A percentile compares a stretch with the other conserved stretches of the same genome.
Evolutionary conservation across 2,888 invertebrate genomes (phyloP).

Genomic region (Cantharis flavilabris): DNA sequence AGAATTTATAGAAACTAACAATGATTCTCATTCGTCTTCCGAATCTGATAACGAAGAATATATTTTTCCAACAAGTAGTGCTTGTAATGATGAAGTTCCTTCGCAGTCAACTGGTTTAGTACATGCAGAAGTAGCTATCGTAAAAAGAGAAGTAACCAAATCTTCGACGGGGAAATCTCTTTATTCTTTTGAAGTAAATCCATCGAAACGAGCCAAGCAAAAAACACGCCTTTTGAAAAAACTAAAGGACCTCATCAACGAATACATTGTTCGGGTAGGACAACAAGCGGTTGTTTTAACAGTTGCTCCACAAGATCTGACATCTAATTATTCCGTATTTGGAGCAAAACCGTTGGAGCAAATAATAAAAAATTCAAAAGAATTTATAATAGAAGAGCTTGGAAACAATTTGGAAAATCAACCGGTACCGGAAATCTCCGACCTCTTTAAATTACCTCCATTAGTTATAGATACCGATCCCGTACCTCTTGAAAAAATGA

Average conservation of each 20-base stretch:
- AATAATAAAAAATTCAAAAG: constrained; percentile 87
- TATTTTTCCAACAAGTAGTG: constrained; percentile 79
- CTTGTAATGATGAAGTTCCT: constrained; percentile 91
- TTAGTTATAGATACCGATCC: constrained; percentile 93
- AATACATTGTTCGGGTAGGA: constrained; percentile 94
- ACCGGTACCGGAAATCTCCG: constrained; percentile 84
- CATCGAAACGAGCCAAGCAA: constrained; percentile 92
- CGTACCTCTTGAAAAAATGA: constrained; percentile 95
- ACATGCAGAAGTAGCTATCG: constrained; percentile 95
- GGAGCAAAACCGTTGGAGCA: constrained; percentile 96
- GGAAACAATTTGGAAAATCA: constrained; percentile 94
- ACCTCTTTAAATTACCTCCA: constrained; percentile 88
- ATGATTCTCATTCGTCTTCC: constrained; percentile 80
- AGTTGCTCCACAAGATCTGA: constrained; percentile 93
- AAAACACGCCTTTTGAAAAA: constrained; percentile 90
- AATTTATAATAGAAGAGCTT: constrained; percentile 92
- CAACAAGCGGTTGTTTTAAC: constrained; percentile 96
- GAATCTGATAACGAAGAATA: constrained; percentile 79
- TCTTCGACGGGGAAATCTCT: constrained; percentile 76
- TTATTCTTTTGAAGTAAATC: constrained; percentile 96
- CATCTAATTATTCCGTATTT: constrained; percentile 94
- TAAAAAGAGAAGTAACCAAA: constrained; percentile 93
- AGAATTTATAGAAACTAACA: constrained; percentile 69
- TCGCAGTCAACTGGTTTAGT: constrained; percentile 95
- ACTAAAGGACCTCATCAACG: constrained; percentile 89